A percentile compares a stretch with the other conserved stretches of the same genome.
Evolutionary conservation across 2,113 vertebrate genomes (phyloP).

Genomic region (Psilopogon haemacephalus): DNA sequence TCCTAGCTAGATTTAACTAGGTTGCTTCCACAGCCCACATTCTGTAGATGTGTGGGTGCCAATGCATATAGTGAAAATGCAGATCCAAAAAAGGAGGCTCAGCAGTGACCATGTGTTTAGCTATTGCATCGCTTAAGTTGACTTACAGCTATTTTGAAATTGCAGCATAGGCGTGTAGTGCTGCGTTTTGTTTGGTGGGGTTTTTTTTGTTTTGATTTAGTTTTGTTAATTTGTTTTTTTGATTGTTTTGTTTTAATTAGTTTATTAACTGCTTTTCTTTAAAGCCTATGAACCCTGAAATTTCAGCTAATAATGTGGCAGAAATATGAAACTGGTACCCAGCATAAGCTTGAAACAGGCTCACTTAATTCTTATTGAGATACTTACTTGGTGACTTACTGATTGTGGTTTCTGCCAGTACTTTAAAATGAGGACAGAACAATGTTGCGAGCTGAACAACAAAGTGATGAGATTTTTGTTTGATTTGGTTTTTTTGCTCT

Average conservation of each 20-base stretch:
- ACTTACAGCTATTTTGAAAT: neutral
- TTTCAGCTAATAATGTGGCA: neutral
- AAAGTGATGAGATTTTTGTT: neutral
- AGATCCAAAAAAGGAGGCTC: neutral
- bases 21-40: neutral
- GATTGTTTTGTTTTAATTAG: neutral
- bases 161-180: neutral
- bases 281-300: neutral
- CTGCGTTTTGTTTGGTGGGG: neutral
- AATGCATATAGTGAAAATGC: neutral
- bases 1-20: neutral
- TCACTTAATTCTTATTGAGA: neutral
- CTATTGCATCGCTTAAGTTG: neutral
- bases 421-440: neutral
- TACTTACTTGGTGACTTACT: neutral
- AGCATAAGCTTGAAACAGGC: neutral
- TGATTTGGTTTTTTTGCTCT: neutral
- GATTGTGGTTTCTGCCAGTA: neutral
- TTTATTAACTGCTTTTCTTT: neutral
- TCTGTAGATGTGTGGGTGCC: neutral
- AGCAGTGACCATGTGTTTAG: neutral
- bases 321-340: neutral
- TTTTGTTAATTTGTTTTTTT: too few species aligned
- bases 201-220: neutral
- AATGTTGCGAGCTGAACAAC: neutral